phyloP scores from a whole-genome alignment of 2,113 vertebrate genomes.

The Stigmatopora argus region DNA sequence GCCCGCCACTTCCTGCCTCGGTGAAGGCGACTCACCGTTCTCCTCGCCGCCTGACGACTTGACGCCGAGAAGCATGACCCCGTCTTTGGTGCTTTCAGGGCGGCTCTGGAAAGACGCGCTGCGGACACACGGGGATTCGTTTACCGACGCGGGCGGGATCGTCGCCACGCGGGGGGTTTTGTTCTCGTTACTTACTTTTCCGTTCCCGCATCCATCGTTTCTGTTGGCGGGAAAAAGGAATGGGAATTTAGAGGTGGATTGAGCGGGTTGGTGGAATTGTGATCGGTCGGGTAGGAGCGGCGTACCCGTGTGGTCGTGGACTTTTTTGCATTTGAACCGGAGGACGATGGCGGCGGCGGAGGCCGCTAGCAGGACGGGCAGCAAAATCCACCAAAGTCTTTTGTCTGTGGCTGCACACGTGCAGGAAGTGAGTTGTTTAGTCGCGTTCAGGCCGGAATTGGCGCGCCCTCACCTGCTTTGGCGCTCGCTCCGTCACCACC shows the following conservation, averaged over 20 bases:
- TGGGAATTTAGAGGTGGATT: not conserved
- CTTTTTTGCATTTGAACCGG: slow-evolving; percentile 61
- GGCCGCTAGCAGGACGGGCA: slow-evolving; percentile 22
- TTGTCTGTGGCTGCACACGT: slow-evolving; percentile 33
- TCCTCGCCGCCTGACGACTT: slow-evolving; percentile 65
- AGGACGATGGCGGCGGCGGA: slow-evolving; percentile 29
- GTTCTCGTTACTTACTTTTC: slow-evolving; percentile 64
- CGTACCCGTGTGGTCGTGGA: slow-evolving; percentile 60
- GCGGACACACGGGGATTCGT: slow-evolving; percentile 2
- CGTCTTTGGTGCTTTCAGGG: slow-evolving; percentile 69
- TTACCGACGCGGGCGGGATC: no score
- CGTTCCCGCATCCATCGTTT: slow-evolving; percentile 63
- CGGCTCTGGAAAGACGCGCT: slow-evolving; percentile 74
- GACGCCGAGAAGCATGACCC: slow-evolving; percentile 72
- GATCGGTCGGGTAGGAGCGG: not conserved
- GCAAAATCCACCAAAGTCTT: slow-evolving; percentile 56
- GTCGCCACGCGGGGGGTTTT: rapidly evolving
- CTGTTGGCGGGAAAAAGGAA: slow-evolving; percentile 30
- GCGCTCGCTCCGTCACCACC: not conserved
- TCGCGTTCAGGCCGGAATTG: not conserved
- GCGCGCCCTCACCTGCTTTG: slow-evolving; percentile 29
- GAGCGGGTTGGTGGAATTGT: not conserved
- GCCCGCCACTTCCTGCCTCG: slow-evolving; percentile 47
- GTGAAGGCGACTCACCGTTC: slow-evolving; percentile 53
- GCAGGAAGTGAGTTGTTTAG: not conserved